Base-by-base conservation (phyloP, 2,113 vertebrate species). In the Dunckerocampus dactyliophorus region DNA sequence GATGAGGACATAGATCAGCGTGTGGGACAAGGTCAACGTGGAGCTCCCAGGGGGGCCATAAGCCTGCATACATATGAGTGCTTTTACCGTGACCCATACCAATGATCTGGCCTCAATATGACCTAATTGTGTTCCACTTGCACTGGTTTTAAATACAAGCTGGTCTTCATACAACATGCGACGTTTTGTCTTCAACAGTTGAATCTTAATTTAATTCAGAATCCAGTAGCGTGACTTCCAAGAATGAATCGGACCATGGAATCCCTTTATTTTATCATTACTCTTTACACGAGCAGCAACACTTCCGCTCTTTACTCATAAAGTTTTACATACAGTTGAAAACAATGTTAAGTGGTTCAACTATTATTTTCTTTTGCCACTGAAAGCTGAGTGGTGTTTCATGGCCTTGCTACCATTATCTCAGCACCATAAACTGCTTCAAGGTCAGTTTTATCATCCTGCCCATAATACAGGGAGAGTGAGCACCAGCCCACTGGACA, bases 31-130 rank as follows among this genome's bases (percentile, higher is more conserved):
- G 87, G 85, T 85, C 88, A 85, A 63, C 78, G 52, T 71, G 59
- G 37, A 63, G 74, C 63, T 84, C 82, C 74, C 79, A 65, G 57
- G 64, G 83, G 81, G 54, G 50, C 59, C 47, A 60, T 67, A 82
- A 84, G 68, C 74, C 72, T 79, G 74, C 87, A 88, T 88, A 86
- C 81, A 87, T 85, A 86, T 87, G 75, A 90, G 82, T 62, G 49
- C 48, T 82, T 82, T 69, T 79, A 86, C 77, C 57, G 54, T 83
- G 79, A 86, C 77, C 81, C 82, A 79, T 84, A 82, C 80, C 83
- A 85, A 87, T 84, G 76, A 37, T 74, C 62, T 78, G 74, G 67
- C 76, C 82, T 82, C 75, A 68, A 56, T 84, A 71, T 84, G 87
- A 85, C 74, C 77, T 87, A 83, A 85, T 82, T 82, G 80, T 80